Percentiles rank a stretch among this genome's conserved stretches.
These are phyloP conservation scores for Silurus aristotelis DNA, from an alignment of 2,797 vertebrate species.

Conservation along the genomic window DNA sequence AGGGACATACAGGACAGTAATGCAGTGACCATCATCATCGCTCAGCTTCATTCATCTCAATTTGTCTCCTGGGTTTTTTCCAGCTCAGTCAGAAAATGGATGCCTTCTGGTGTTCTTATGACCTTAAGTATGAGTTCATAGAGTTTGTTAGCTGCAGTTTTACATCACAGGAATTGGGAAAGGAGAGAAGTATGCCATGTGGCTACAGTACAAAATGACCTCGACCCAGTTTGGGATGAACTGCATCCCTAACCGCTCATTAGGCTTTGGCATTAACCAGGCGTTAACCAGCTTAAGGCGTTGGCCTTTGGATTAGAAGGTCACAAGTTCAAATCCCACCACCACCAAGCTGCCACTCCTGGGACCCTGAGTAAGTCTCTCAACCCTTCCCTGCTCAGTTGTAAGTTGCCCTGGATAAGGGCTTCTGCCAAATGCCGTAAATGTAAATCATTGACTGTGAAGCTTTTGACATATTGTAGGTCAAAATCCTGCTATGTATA, in stretches of 20 bases:
- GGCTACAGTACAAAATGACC: not conserved
- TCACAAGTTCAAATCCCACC: no score
- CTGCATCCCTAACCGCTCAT: not conserved
- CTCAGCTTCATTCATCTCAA: not conserved
- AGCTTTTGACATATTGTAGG: no score
- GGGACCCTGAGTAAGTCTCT: no score
- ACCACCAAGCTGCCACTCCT: no score
- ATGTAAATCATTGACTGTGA: no score
- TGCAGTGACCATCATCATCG: not conserved
- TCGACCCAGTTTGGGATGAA: not conserved
- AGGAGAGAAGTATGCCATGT: not conserved
- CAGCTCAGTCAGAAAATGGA: not conserved
- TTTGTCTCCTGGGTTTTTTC: not conserved
- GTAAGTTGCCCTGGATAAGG: no score
- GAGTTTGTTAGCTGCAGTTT: not conserved
- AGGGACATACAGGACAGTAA: slow-evolving; percentile 16
- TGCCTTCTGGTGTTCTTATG: not conserved
- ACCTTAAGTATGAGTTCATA: not conserved
- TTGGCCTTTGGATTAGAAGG: no score
- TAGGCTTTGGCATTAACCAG: not conserved
- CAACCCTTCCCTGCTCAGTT: no score
- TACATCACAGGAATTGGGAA: no score
- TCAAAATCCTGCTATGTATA: no score
- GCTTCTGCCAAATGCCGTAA: no score
- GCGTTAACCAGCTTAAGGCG: no score